Evolutionary conservation across 2,113 vertebrate species (phyloP).

Genomic region (Thamnaconus septentrionalis): DNA sequence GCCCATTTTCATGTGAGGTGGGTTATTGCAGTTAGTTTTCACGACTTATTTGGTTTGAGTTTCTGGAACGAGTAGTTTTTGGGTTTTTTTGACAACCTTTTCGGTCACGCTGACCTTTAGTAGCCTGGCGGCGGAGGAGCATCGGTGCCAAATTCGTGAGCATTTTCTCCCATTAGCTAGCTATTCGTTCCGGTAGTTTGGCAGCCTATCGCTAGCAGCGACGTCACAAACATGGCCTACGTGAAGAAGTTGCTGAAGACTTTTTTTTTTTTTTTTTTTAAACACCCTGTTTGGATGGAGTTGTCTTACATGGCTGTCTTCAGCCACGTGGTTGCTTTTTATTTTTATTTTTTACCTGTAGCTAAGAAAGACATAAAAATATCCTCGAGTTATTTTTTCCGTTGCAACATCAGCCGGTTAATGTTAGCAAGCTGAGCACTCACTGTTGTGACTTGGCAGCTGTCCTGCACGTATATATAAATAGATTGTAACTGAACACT

Average conservation of each 20-base stretch:
- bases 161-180: neutral
- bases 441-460: slow-evolving; percentile 56
- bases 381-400: neutral
- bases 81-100: no score
- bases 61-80: no score
- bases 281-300: neutral
- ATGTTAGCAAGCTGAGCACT: slow-evolving; percentile 23
- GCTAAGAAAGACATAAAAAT: no score
- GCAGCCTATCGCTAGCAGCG: neutral
- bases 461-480: slow-evolving; percentile 62
- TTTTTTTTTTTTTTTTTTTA: neutral
- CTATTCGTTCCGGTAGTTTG: neutral
- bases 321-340: neutral
- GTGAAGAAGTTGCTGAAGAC: neutral
- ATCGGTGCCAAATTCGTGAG: neutral
- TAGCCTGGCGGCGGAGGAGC: no score
- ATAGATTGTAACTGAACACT: slow-evolving; percentile 77
- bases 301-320: neutral
- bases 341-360: neutral
- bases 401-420: slow-evolving; percentile 14
- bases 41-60: no score
- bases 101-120: no score
- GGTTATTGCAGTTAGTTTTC: no score
- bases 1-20: neutral
- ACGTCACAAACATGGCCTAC: neutral